Evolutionary conservation across 2,888 invertebrate genomes (phyloP).

Genomic region (Lithophane ornitopus): DNA sequence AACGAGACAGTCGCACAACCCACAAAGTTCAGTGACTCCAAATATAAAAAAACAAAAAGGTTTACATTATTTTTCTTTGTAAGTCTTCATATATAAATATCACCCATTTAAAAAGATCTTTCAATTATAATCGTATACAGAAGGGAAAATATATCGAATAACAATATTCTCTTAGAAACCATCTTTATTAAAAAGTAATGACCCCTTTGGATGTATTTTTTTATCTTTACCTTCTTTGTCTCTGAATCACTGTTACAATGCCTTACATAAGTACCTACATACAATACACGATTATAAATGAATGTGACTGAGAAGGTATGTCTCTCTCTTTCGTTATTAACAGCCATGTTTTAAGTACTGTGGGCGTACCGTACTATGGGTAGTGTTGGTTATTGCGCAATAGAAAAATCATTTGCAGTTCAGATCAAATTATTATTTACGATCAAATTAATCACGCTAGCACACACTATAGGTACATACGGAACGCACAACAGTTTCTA

Average conservation of each 20-base stretch:
- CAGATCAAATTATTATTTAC: no score
- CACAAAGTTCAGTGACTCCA: neutral
- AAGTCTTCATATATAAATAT: neutral
- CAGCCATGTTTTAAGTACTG: no score
- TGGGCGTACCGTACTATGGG: no score
- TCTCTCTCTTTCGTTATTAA: no score
- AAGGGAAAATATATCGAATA: conserved; percentile 6
- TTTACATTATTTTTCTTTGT: neutral
- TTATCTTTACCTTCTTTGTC: neutral
- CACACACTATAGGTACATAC: no score
- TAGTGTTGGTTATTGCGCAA: no score
- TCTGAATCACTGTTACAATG: neutral
- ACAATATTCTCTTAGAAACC: neutral
- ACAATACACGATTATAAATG: no score
- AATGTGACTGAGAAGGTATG: no score
- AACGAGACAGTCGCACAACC: neutral
- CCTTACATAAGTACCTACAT: no score
- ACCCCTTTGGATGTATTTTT: neutral
- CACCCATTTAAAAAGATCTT: conserved; percentile 1
- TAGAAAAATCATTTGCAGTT: no score
- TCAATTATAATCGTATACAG: neutral
- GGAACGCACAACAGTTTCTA: no score
- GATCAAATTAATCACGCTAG: no score
- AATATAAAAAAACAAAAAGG: neutral
- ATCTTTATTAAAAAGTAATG: conserved; percentile 4